These are phyloP conservation scores for Trinorchestia longiramus DNA, from an alignment of 1,140 invertebrate species.

Conservation along the genomic window DNA sequence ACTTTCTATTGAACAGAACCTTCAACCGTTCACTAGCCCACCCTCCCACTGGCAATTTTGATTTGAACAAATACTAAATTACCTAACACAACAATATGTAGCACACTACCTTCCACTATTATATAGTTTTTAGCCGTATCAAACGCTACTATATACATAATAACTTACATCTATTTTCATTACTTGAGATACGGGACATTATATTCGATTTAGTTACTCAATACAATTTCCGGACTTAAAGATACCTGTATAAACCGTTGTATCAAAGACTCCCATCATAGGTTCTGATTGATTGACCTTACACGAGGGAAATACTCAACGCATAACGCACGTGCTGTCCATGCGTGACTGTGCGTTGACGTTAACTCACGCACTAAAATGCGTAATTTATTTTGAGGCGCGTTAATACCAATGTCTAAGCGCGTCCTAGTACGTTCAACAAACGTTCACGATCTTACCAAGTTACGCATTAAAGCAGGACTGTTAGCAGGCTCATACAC, in stretches of 20 bases:
- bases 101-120: not conserved
- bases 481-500: not conserved
- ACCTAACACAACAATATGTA: not conserved
- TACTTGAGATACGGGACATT: slow-evolving; percentile 38
- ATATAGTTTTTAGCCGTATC: slow-evolving; percentile 44
- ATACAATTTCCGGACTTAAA: slow-evolving; percentile 17
- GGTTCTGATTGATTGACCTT: slow-evolving; percentile 29
- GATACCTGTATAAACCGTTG: slow-evolving; percentile 23
- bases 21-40: not conserved
- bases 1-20: not conserved
- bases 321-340: not conserved
- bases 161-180: slow-evolving; percentile 41
- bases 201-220: slow-evolving; percentile 8
- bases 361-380: not conserved
- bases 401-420: not conserved
- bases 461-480: not conserved
- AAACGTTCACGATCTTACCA: not conserved
- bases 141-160: slow-evolving; percentile 47
- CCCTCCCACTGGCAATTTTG: not conserved
- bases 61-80: slow-evolving; percentile 22
- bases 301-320: not conserved
- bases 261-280: slow-evolving; percentile 1
- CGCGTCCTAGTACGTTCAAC: not conserved
- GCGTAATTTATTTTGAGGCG: not conserved
- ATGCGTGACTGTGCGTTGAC: not conserved